Evolutionary conservation across 92 coral and sea anemone species (phyloP).

Genomic region (Paramuricea clavata): DNA sequence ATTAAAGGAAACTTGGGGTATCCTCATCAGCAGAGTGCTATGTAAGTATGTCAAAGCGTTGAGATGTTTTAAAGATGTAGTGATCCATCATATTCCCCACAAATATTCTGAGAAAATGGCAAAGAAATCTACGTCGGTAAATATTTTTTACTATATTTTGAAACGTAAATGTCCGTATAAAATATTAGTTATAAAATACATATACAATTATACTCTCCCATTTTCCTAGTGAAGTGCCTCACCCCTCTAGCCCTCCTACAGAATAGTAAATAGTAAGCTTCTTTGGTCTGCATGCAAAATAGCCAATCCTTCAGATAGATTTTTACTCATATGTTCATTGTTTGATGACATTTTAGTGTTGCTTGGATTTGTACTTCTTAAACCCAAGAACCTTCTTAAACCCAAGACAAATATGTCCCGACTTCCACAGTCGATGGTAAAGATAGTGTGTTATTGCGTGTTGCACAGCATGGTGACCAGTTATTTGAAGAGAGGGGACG

Average conservation of each 20-base stretch:
- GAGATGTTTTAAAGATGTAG: background rate
- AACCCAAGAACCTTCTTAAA: no score
- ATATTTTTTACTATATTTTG: background rate
- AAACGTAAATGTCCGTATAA: background rate
- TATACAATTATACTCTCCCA: no score
- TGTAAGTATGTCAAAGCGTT: no score
- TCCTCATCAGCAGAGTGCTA: background rate
- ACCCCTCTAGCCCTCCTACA: no score
- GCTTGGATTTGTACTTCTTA: slow-evolving; percentile 51
- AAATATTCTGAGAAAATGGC: slow-evolving; percentile 45
- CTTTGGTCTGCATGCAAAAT: background rate
- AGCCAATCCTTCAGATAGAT: no score
- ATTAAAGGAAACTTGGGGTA: background rate
- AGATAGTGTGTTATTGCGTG: background rate
- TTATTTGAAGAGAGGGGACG: background rate
- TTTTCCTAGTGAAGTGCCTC: no score
- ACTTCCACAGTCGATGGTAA: background rate
- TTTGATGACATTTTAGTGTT: slow-evolving; percentile 44
- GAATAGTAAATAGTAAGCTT: no score
- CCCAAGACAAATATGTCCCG: no score
- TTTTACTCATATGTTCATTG: background rate
- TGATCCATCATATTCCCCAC: slow-evolving; percentile 36
- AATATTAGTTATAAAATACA: background rate
- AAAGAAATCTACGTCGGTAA: slow-evolving; percentile 45
- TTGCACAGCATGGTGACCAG: slow-evolving; percentile 3